Evolutionary conservation across 2,888 invertebrate genomes (phyloP).

Genomic region (Himalopsyche anomala): DNA sequence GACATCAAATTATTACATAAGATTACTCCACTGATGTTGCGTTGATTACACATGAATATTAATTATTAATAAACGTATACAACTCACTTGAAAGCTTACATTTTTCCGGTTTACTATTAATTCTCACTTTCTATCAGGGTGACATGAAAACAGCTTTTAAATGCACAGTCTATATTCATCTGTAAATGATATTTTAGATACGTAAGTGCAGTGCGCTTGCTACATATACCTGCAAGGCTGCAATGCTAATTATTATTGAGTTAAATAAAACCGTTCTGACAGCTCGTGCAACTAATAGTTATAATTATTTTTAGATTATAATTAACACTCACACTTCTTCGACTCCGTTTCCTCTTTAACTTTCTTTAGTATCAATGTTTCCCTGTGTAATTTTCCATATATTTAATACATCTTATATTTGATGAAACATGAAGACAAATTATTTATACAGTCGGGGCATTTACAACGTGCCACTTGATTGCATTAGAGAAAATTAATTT

Average conservation of each 20-base stretch:
- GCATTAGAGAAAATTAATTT: neutral
- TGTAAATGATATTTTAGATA: neutral
- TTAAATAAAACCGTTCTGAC: neutral
- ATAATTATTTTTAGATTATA: constrained; percentile 23
- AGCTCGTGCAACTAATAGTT: neutral
- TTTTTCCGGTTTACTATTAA: no score
- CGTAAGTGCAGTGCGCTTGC: neutral
- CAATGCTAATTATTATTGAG: constrained; percentile 3
- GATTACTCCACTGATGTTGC: no score
- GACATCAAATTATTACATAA: no score
- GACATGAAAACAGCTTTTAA: no score
- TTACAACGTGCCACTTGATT: neutral
- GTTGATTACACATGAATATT: no score
- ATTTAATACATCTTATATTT: neutral
- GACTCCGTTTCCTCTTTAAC: neutral
- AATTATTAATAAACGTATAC: no score
- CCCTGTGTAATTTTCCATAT: neutral
- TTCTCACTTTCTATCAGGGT: no score
- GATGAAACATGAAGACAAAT: neutral
- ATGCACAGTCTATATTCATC: neutral
- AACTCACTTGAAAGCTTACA: no score
- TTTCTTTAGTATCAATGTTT: neutral
- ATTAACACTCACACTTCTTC: neutral
- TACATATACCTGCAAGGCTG: neutral
- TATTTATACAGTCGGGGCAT: neutral